Base-by-base conservation (phyloP, 1,140 invertebrate genomes). In the Platyscapa corneri region DNA sequence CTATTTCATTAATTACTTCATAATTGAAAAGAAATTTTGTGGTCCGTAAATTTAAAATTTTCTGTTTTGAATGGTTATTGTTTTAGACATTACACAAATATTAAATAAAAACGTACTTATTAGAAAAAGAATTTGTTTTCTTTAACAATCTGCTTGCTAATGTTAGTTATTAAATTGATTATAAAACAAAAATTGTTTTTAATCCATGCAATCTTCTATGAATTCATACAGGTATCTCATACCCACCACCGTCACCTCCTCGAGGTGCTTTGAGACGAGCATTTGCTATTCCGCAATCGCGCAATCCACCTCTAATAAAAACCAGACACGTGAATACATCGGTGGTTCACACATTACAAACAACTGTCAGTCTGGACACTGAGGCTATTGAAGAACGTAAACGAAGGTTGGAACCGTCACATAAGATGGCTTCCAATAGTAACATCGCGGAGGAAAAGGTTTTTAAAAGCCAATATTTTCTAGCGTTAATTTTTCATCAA, bases 161-260 rank as follows among this genome's bases (percentile, higher is more conserved):
- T 53, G 16, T 53, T 65, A n/a, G 64, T 65, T 30, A 30, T 10
- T 65, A 1, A 16, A 30, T 30, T 30, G 27, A 65, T 65, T 3
- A 30, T 10, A 30, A 65, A 65, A 8, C n/a, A 20, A 7, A 53
- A 20, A 14, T 2, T 53, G 30, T 65, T 65, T 7, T 65, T 8
- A 65, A 65, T 30, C 14, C 7, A 65, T 30, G 1, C 7, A 30
- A 10, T 65, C 30, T 3, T 65, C 18, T 42, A 30, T n/a, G 18
- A 27, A 49, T 49, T 6, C 1, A 18, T 74, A 16, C 74, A 90
- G 96, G 96, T 85, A 95, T 96, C 87, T 96, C 96, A 32, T 97
- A 97, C 91, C 96, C 96, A 84, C 96, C 96, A 42, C 96, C 96
- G 53, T 96, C 96, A 65, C 96, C 96, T 70, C 95, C 96, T 70